Conservation (phyloP, 1,140 invertebrate genomes). For the Trachymyrmex septentrionalis region DNA sequence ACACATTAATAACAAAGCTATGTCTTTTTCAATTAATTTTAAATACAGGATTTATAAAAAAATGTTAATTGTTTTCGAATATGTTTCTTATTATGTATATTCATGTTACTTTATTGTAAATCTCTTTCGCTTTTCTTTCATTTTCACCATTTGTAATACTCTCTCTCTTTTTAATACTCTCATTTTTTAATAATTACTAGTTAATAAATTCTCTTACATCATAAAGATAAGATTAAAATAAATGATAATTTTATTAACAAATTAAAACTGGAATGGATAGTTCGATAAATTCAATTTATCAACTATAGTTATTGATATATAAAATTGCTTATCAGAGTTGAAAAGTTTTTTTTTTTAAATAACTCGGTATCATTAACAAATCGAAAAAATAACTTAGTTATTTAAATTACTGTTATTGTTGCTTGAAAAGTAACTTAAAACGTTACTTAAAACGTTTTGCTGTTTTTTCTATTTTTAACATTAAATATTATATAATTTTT, state of each 20-base stretch:
- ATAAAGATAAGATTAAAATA: slow-evolving; percentile 6
- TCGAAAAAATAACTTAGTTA: too few species aligned
- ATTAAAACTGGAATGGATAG: background rate
- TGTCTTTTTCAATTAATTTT: background rate
- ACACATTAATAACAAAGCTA: background rate
- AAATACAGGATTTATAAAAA: background rate
- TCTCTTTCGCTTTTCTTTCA: background rate
- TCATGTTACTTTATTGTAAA: background rate
- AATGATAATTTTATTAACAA: background rate
- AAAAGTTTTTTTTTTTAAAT: too few species aligned
- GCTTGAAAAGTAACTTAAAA: too few species aligned
- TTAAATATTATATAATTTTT: too few species aligned
- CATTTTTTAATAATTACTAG: background rate
- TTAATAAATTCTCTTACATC: background rate
- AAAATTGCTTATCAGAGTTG: background rate
- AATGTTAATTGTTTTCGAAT: background rate
- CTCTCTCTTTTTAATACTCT: background rate
- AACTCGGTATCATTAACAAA: too few species aligned
- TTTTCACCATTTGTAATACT: background rate
- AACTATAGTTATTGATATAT: background rate
- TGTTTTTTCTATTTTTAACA: too few species aligned
- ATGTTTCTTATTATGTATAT: background rate
- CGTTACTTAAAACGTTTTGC: too few species aligned
- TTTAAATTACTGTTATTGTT: too few species aligned
- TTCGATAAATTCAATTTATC: background rate